Percentiles rank a stretch among this genome's conserved stretches.
Evolutionary conservation across 2,113 vertebrate species (phyloP).

Genomic region (Nematolebias whitei): DNA sequence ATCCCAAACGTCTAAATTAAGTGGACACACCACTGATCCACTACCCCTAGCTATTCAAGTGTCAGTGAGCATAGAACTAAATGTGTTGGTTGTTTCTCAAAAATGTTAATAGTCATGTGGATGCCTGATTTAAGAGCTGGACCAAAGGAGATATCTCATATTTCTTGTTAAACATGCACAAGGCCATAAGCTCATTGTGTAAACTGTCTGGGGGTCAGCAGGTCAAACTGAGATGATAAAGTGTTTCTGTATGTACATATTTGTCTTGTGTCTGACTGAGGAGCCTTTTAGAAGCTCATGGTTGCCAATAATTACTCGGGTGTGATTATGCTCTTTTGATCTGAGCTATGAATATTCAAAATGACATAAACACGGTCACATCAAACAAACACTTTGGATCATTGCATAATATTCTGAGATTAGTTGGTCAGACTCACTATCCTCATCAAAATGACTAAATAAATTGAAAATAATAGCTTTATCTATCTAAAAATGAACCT

Average conservation of each 20-base stretch:
- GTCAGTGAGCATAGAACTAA: background rate
- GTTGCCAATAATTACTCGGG: conserved; percentile 5
- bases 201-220: conserved; percentile 40
- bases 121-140: conserved; percentile 58
- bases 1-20: no score
- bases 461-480: no score
- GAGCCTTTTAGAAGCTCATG: conserved; percentile 13
- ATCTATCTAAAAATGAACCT: no score
- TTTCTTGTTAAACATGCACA: conserved; percentile 65
- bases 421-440: background rate
- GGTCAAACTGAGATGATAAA: conserved; percentile 46
- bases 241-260: conserved; percentile 18
- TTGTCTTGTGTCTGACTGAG: conserved; percentile 41
- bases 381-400: background rate
- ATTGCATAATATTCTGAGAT: background rate
- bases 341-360: conserved; percentile 1
- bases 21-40: no score
- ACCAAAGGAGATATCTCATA: conserved; percentile 54
- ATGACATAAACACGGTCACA: conserved; percentile 4
- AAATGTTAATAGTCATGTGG: conserved; percentile 45
- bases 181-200: conserved; percentile 26
- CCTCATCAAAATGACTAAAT: no score
- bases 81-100: conserved; percentile 22
- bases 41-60: no score
- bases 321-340: conserved; percentile 6